These are phyloP conservation scores for Cotesia chilonis DNA, from an alignment of 1,140 invertebrate genomes.

Conservation along the genomic window DNA sequence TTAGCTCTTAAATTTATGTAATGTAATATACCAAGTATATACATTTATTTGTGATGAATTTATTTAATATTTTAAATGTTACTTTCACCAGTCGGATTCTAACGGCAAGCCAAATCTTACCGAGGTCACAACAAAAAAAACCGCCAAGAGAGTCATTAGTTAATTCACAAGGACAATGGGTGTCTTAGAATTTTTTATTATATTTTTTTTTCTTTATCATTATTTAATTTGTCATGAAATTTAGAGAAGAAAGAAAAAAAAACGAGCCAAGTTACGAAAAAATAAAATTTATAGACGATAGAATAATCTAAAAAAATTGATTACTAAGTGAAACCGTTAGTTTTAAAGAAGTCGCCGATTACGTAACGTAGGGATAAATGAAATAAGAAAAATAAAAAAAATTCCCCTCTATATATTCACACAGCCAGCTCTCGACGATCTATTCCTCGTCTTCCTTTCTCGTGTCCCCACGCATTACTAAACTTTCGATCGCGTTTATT, in stretches of 20 bases:
- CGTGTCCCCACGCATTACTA: background rate
- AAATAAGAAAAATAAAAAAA: slow-evolving; percentile 17
- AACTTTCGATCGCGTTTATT: slow-evolving; percentile 10
- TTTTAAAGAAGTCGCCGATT: background rate
- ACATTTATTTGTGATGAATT: slow-evolving; percentile 5
- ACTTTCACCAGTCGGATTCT: slow-evolving; percentile 18
- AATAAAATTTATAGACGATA: background rate
- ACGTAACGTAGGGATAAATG: slow-evolving; percentile 4
- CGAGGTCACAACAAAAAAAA: slow-evolving; percentile 27
- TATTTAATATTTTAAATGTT: background rate
- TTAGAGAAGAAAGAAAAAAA: background rate
- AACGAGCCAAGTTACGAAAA: background rate
- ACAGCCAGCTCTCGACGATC: slow-evolving; percentile 9
- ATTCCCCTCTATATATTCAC: background rate
- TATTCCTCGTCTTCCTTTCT: slow-evolving; percentile 9
- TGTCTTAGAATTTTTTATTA: no score
- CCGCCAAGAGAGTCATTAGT: slow-evolving; percentile 5
- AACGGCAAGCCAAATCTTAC: slow-evolving; percentile 15
- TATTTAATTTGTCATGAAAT: background rate
- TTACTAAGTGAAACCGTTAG: background rate
- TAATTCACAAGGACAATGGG: slow-evolving; percentile 15
- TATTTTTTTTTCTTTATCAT: background rate
- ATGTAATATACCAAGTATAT: background rate
- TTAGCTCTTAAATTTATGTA: background rate
- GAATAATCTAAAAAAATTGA: background rate